Evolutionary conservation across 2,113 vertebrate species (phyloP), one percentile per base, ranked within the genome.

Genomic region (Scophthalmus maximus): DNA sequence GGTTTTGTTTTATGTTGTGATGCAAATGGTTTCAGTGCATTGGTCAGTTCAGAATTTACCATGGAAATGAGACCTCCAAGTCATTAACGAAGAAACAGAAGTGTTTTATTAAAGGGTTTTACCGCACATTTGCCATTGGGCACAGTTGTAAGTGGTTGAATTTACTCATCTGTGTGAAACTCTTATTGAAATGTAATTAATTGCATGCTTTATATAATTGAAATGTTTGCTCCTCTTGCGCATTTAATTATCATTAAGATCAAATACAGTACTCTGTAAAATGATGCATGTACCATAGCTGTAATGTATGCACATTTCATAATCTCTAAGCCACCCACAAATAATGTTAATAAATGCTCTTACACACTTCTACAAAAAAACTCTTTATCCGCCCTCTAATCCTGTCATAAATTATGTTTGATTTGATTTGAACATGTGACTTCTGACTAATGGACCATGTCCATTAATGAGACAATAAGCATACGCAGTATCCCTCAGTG

Each of bases 331-430:
- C 15, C 14, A 7, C 26, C 55, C 0, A 25, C 14, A 53, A 8
- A 8, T 23, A 64, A 36, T 50, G 26, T 55, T 79, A 61, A 81
- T 76, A 78, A 57, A 84, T 66, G 59, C 49, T 66, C 64, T 79
- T 11, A 71, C 30, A 22, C 30, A 60, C 27, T 29, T 32, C 57
- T 47, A 72, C 50, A 86, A 9, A 76, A 83, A 86, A 53, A 29
- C 29, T 40, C 65, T 84, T 76, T 63, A 71, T 82, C 87, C 76
- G 68, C 65, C 88, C 73, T 69, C 68, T 82, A 67, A 87, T 85
- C 84, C 82, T 83, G 81, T 78, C 84, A 67, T 46, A 61, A 75
- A 82, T 92, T 91, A 92, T 92, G 84, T 83, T 30, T n/a, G n/a
- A 77, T 81, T 73, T 82, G 75, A 88, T 85, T 80, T 56, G 61